Evolutionary conservation across 2,888 invertebrate species (phyloP).

Genomic region (Sminthurinus aureus): DNA sequence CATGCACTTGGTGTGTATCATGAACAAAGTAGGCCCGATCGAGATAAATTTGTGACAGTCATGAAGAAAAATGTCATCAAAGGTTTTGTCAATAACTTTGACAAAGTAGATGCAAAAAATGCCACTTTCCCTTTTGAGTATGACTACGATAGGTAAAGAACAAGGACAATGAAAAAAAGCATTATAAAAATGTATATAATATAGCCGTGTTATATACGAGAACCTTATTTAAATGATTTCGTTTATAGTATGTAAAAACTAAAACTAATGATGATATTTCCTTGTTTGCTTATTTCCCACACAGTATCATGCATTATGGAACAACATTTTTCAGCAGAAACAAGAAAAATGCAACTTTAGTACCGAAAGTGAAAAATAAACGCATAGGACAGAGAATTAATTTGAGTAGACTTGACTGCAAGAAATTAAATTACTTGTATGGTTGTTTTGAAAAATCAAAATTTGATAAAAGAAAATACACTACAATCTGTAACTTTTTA

Average conservation of each 20-base stretch:
- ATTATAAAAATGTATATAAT: too few relatives aligned
- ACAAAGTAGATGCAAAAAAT: conserved; percentile 71
- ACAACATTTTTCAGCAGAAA: conserved; percentile 71
- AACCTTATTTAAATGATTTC: too few relatives aligned
- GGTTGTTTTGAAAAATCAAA: conserved; percentile 68
- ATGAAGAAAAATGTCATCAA: conserved; percentile 66
- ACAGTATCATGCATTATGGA: conserved; percentile 81
- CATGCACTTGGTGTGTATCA: conserved; percentile 79
- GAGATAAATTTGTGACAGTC: conserved; percentile 75
- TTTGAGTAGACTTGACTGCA: conserved; percentile 72
- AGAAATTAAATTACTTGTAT: conserved; percentile 72
- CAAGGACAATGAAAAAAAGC: too few relatives aligned
- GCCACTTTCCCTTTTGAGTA: conserved; percentile 75
- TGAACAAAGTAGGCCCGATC: conserved; percentile 78
- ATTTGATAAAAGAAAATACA: conserved; percentile 66
- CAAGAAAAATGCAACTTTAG: conserved; percentile 71
- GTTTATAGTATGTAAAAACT: too few relatives aligned
- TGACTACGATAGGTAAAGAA: conserved; percentile 69
- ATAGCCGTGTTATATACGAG: too few relatives aligned
- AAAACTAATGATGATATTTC: too few relatives aligned
- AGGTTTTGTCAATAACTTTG: conserved; percentile 70
- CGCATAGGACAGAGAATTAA: conserved; percentile 71
- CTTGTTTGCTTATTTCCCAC: not conserved
- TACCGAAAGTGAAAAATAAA: conserved; percentile 65
- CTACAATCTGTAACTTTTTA: conserved; percentile 68